These are phyloP conservation scores for Haemorhous mexicanus DNA, from an alignment of 2,113 vertebrate genomes.

Conservation along the genomic window DNA sequence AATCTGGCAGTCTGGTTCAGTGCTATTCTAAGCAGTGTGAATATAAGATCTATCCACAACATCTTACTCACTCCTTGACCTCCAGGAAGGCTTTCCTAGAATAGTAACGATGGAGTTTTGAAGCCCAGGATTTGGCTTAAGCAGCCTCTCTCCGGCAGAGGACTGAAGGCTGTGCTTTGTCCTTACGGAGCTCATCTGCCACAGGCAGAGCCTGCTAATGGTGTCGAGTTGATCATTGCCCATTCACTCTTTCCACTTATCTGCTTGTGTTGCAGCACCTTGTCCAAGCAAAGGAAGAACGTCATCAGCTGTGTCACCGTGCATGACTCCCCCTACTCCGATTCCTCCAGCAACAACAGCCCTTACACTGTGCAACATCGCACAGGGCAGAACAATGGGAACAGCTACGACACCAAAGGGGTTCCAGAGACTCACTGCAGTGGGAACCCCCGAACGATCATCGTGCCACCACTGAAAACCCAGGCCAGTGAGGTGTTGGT, in stretches of 20 bases:
- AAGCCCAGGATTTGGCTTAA: constrained; percentile 13
- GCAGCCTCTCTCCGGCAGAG: not conserved
- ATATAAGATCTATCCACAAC: constrained; percentile 17
- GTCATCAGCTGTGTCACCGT: constrained; percentile 99
- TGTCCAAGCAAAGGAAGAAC: constrained; percentile 96
- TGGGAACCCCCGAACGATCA: constrained; percentile 91
- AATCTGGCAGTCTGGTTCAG: constrained; percentile 50
- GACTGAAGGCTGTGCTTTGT: not conserved
- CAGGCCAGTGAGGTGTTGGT: constrained; percentile 85
- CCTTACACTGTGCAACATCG: constrained; percentile 85
- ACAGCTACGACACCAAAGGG: constrained; percentile 84
- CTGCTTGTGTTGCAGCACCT: constrained; percentile 75
- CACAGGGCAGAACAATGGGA: constrained; percentile 70
- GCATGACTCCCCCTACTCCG: constrained; percentile 93
- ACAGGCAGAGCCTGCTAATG: fast-evolving
- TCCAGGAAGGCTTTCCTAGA: constrained; percentile 46
- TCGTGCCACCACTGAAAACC: constrained; percentile 94
- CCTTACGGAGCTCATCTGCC: fast-evolving
- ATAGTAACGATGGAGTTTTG: constrained; percentile 15
- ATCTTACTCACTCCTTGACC: constrained; percentile 54
- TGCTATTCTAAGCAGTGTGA: constrained; percentile 47
- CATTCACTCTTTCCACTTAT: not conserved
- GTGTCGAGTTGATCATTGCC: fast-evolving
- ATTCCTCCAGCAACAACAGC: constrained; percentile 94
- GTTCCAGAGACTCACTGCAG: constrained; percentile 85